Evolutionary conservation across 2,113 vertebrate species (phyloP).

Genomic region (Laticauda colubrina): DNA sequence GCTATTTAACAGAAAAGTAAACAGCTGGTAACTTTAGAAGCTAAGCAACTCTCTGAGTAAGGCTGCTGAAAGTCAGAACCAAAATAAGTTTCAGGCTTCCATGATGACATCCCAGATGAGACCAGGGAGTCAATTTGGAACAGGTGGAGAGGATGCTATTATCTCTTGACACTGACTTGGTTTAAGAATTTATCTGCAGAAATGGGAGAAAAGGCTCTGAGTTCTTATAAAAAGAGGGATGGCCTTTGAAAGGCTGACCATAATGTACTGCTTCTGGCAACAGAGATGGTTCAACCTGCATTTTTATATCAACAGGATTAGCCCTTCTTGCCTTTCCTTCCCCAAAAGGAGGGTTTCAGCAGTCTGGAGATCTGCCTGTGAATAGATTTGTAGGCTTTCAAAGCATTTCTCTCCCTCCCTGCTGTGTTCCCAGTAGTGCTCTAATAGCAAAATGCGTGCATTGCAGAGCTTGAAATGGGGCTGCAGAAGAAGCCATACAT

Average conservation of each 20-base stretch:
- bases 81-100: not conserved
- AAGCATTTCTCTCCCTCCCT: conserved; percentile 22
- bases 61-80: not conserved
- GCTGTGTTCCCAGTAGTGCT: not conserved
- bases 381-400: not conserved
- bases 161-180: not conserved
- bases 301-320: conserved; percentile 8
- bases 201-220: not conserved
- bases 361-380: not conserved
- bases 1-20: not conserved
- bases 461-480: conserved; percentile 17
- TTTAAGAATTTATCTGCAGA: not conserved
- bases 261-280: conserved; percentile 50
- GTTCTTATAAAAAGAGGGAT: not conserved
- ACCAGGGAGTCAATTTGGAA: not conserved
- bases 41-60: not conserved
- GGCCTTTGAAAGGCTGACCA: not conserved
- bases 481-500: not conserved
- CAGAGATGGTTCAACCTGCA: conserved; percentile 54
- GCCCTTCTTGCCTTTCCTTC: not conserved
- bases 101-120: too few species aligned
- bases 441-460: conserved; percentile 11
- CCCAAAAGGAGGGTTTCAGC: conserved; percentile 14
- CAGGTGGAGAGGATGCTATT: not conserved
- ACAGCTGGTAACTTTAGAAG: not conserved